Evolutionary conservation across 2,113 vertebrate species (phyloP), one percentile per base, ranked within the genome.

Genomic region (Aspiorhynchus laticeps): DNA sequence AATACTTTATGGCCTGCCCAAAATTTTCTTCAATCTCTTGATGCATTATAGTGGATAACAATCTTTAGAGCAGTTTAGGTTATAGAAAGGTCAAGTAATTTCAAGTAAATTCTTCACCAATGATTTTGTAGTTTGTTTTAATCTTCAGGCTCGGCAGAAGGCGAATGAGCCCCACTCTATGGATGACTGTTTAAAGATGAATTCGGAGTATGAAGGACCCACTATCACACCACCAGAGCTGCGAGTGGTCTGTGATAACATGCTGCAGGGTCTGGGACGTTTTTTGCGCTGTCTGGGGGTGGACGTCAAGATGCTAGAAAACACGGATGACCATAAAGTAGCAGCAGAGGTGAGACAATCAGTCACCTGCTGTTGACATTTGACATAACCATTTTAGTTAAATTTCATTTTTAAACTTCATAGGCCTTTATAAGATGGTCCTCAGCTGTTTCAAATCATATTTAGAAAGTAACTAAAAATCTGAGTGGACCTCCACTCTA

Each of bases 231-330:
- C 95, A 0, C 91, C 87, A 86, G 92, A 97, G 88, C 95, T 98
- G 91, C 93, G 94, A 0, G 96, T 96, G 88, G 95, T 97, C 74
- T 97, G 97, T 26, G 97, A 97, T 89, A 97, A 94, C 92, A 97
- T 97, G 98, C 93, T 97, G 14, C 96, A 97, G 85, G 97, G 97
- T 33, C 95, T 98, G 0, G 97, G 96, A 0, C 93, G 96, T 63
- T 96, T 95, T 83, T 95, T 98, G 80, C 96, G 96, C 89, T 96
- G 96, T 87, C 93, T 98, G 2, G 96, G 97, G 0, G 94, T 96
- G 0, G 96, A 98, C 0, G 96, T 96, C 24, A 77, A 85, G 1
- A 93, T 96, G 86, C 90, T 97, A 93, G 95, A 95, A 75, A 95
- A 94, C 2, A 88, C 87, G 0, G 95, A 98, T 5, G 96, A 97